phyloP scores from a whole-genome alignment of 2,797 vertebrate genomes.

The Gadopsis bispinosus region DNA sequence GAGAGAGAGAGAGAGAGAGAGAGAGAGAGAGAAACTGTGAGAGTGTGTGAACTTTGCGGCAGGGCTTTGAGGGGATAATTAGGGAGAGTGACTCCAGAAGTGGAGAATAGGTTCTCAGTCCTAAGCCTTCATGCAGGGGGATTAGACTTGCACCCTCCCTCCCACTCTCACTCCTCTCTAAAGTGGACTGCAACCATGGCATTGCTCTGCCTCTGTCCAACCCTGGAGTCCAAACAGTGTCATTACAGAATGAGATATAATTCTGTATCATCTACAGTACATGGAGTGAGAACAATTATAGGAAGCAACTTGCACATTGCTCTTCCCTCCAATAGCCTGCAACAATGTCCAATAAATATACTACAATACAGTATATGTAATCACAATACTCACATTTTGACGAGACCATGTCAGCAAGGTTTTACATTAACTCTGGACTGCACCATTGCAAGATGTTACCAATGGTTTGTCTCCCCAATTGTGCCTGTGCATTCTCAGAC shows the following conservation, averaged over 20 bases:
- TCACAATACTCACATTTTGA: background rate
- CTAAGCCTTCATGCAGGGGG: conserved; percentile 69
- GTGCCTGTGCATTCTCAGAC: conserved; percentile 7
- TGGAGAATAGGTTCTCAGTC: conserved; percentile 67
- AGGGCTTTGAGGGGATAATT: conserved; percentile 80
- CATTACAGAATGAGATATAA: conserved; percentile 14
- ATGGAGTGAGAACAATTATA: background rate
- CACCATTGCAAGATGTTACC: conserved; percentile 4
- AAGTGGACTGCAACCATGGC: conserved; percentile 51
- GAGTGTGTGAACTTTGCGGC: conserved; percentile 66
- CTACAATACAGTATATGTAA: background rate
- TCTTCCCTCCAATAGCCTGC: background rate
- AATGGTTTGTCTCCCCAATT: background rate
- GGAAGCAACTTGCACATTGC: background rate
- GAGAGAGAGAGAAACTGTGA: conserved; percentile 34
- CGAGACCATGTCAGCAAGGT: background rate
- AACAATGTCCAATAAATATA: background rate
- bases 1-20: background rate
- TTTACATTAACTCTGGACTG: background rate
- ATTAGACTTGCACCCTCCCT: conserved; percentile 65
- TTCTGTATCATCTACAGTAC: conserved; percentile 10
- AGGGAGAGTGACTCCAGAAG: conserved; percentile 71
- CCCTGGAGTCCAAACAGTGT: conserved; percentile 18
- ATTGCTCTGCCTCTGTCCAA: conserved; percentile 14
- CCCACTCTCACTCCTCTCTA: conserved; percentile 35